Evolutionary conservation across 2,888 invertebrate species (phyloP).

Genomic region (Pheosia tremula): DNA sequence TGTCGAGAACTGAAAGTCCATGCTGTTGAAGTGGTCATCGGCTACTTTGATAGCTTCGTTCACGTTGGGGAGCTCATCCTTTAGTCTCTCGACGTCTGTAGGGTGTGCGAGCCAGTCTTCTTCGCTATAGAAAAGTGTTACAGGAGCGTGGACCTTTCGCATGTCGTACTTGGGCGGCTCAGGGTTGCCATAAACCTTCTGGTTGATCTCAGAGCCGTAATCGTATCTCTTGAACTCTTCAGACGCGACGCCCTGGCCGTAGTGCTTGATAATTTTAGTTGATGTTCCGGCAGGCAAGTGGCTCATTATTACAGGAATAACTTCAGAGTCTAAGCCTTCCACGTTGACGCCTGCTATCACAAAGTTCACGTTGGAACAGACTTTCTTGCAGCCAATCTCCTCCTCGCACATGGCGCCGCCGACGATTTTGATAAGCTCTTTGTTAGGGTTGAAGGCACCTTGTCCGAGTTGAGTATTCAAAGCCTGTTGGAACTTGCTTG

Average conservation of each 20-base stretch:
- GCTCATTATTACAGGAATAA: conserved; percentile 80
- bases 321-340: conserved; percentile 78
- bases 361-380: conserved; percentile 86
- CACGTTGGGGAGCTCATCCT: conserved; percentile 82
- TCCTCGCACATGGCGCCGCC: conserved; percentile 68
- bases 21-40: conserved; percentile 72
- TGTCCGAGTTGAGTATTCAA: conserved; percentile 55
- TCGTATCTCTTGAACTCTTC: conserved; percentile 69
- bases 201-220: conserved; percentile 65
- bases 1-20: conserved; percentile 76
- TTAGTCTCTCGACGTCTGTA: conserved; percentile 83
- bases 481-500: conserved; percentile 53
- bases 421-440: conserved; percentile 53
- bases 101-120: conserved; percentile 88
- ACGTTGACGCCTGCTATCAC: conserved; percentile 85
- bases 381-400: conserved; percentile 66
- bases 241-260: conserved; percentile 75
- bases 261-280: conserved; percentile 81
- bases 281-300: conserved; percentile 85
- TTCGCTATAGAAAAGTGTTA: conserved; percentile 68
- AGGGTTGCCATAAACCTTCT: conserved; percentile 62
- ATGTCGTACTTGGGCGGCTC: conserved; percentile 70
- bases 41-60: conserved; percentile 82
- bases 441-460: conserved; percentile 62
- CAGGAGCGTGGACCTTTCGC: conserved; percentile 67